A percentile compares a stretch with the other conserved stretches of the same genome.
These are phyloP conservation scores for Ophion ventricosus DNA, from an alignment of 2,888 invertebrate genomes.

Conservation along the genomic window DNA sequence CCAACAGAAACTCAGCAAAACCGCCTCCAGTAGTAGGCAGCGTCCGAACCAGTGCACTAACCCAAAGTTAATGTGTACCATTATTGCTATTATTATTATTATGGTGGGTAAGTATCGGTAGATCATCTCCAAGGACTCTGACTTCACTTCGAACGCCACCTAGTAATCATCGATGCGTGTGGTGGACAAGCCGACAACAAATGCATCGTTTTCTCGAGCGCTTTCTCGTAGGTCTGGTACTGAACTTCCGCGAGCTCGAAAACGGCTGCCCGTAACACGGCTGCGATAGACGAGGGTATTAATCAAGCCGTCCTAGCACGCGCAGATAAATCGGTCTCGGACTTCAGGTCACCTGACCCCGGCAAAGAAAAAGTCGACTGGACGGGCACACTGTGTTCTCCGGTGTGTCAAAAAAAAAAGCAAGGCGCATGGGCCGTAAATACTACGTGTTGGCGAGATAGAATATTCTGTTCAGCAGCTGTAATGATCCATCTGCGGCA, in stretches of 20 bases:
- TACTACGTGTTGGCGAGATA: no score
- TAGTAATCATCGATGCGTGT: background rate
- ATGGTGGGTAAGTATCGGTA: background rate
- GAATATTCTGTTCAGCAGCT: no score
- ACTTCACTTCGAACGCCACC: background rate
- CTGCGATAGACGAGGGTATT: slow-evolving; percentile 1
- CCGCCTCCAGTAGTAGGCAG: no score
- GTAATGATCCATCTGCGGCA: no score
- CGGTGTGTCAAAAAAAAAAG: background rate
- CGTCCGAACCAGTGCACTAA: no score
- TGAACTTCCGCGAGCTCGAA: background rate
- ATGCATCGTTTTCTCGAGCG: background rate
- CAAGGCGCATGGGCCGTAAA: background rate
- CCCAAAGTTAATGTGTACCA: background rate
- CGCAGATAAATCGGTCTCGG: background rate
- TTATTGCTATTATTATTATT: background rate
- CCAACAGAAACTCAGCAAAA: no score
- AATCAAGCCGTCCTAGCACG: background rate
- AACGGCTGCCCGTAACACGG: background rate
- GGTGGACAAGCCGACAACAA: background rate
- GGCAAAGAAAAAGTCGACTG: background rate
- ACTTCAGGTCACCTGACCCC: background rate
- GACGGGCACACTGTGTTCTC: background rate
- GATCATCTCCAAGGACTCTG: background rate
- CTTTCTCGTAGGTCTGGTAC: background rate